A percentile compares a stretch with the other conserved stretches of the same genome.
Conservation (phyloP, 2,113 vertebrate species). For the Calypte anna region DNA sequence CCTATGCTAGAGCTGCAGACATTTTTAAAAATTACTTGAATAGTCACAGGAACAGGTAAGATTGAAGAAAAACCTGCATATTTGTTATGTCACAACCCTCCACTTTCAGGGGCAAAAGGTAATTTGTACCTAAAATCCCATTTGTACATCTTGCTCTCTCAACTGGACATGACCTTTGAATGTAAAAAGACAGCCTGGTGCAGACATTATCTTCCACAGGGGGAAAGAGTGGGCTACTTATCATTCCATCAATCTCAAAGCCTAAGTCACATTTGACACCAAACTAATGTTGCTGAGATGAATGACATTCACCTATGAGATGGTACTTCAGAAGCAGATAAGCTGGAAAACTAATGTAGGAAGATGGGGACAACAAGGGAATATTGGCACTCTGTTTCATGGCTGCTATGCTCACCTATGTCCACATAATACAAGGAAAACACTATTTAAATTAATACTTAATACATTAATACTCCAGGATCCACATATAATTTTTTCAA, state of each 20-base stretch:
- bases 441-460: background rate
- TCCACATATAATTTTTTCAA: background rate
- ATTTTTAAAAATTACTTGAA: background rate
- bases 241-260: slow-evolving; percentile 61
- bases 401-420: background rate
- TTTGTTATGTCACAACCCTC: background rate
- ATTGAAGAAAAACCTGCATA: background rate
- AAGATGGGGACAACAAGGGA: background rate
- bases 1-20: background rate
- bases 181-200: slow-evolving; percentile 39
- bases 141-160: slow-evolving; percentile 30
- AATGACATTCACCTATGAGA: slow-evolving; percentile 9
- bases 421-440: background rate
- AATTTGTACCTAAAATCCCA: slow-evolving; percentile 50
- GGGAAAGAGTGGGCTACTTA: slow-evolving; percentile 18
- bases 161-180: slow-evolving; percentile 55
- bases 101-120: slow-evolving; percentile 17
- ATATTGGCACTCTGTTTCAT: background rate
- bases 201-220: slow-evolving; percentile 39
- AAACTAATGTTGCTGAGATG: background rate
- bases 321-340: background rate
- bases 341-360: background rate
- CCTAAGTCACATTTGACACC: slow-evolving; percentile 45
- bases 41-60: background rate
- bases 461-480: background rate